Evolutionary conservation across 2,113 vertebrate species (phyloP).

Genomic region (Mystacornis crossleyi): DNA sequence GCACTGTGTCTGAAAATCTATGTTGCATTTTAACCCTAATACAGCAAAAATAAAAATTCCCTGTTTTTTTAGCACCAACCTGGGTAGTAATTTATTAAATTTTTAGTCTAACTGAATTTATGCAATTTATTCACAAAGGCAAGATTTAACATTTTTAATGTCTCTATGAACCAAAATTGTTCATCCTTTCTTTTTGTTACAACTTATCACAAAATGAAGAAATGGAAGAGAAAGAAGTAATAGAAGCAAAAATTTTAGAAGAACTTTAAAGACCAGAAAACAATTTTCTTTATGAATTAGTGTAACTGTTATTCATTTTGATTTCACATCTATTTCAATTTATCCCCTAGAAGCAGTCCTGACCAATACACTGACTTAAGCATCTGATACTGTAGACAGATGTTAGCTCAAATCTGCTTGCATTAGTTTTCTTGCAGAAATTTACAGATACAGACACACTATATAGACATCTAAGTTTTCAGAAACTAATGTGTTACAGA

Average conservation of each 20-base stretch:
- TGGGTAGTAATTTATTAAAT: neutral
- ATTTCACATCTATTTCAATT: neutral
- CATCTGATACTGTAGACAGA: conserved; percentile 52
- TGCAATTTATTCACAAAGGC: neutral
- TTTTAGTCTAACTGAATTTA: neutral
- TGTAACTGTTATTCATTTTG: neutral
- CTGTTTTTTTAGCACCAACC: neutral
- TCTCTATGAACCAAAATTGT: neutral
- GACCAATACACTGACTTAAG: conserved; percentile 20
- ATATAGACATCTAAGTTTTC: conserved; percentile 37
- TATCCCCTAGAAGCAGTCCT: neutral
- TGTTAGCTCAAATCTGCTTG: conserved; percentile 44
- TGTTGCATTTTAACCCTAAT: neutral
- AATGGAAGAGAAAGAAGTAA: neutral
- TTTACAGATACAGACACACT: neutral
- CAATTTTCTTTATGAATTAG: neutral
- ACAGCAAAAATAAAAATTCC: neutral
- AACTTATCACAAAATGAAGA: neutral
- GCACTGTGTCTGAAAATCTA: neutral
- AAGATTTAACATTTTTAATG: neutral
- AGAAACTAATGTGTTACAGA: conserved; percentile 60
- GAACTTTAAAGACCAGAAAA: neutral
- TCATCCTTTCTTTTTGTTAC: neutral
- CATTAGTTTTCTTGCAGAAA: neutral
- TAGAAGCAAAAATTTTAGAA: neutral